phyloP scores from a whole-genome alignment of 2,888 invertebrate species.

The Atrina japonica region DNA sequence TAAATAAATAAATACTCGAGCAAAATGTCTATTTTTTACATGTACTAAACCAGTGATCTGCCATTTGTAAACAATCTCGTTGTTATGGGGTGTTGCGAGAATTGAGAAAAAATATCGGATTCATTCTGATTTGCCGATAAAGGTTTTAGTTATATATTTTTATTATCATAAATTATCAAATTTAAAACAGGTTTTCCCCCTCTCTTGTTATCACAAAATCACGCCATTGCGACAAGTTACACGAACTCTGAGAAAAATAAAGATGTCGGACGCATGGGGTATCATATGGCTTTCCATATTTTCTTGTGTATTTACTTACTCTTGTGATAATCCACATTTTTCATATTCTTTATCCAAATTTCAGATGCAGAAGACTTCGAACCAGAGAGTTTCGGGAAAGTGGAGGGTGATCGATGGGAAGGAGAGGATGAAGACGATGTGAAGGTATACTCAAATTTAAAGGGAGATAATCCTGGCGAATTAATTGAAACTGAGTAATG shows the following conservation, averaged over 20 bases:
- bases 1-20: too few species aligned
- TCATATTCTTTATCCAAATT: slow-evolving; percentile 32
- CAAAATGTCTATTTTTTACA: too few species aligned
- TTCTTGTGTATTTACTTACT: background rate
- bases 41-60: background rate
- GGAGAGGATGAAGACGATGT: slow-evolving; percentile 80
- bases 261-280: slow-evolving; percentile 61
- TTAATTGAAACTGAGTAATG: too few species aligned
- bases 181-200: too few species aligned
- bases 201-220: background rate
- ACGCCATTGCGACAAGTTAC: background rate
- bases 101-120: too few species aligned
- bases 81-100: slow-evolving; percentile 26
- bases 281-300: slow-evolving; percentile 47
- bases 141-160: background rate
- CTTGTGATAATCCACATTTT: background rate
- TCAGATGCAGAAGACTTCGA: slow-evolving; percentile 79
- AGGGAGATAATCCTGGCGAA: too few species aligned
- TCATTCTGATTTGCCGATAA: background rate
- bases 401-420: slow-evolving; percentile 76
- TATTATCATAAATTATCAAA: background rate
- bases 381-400: slow-evolving; percentile 51
- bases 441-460: slow-evolving; percentile 66
- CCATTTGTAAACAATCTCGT: slow-evolving; percentile 52
- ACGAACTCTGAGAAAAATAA: slow-evolving; percentile 10